Base-by-base conservation (phyloP, 1,140 invertebrate species). In the Saccostrea cuccullata region DNA sequence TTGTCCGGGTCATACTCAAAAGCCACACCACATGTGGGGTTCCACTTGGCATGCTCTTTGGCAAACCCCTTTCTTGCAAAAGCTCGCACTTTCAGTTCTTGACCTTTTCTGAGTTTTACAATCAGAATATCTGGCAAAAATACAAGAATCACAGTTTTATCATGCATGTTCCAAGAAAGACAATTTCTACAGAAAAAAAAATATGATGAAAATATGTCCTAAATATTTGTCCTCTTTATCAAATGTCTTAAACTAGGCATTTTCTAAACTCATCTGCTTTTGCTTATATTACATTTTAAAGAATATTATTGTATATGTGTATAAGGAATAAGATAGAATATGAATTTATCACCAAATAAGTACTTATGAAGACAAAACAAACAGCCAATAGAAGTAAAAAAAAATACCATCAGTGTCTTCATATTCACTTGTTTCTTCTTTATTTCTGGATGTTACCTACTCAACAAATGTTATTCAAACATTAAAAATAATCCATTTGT, bases 1-100 rank as follows among this genome's bases (percentile, higher is more conserved):
- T 99, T 99, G 94, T 99, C 99, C 6, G 99, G 99, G 96, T 99
- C 99, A 96, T 99, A 99, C 95, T 99, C 99, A 95, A 99, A 99
- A 64, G 97, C 97, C 17, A 99, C 99, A 87, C 98, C 98, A 90
- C 98, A 98, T 1, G 99, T 99, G 17, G 99, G 99, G 96, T 99
- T 99, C 99, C 99, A 99, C 95, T 99, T 99, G 1, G 99, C 99
- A 96, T 99, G 99, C 94, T 99, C 99, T 95, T 99, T 99, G 2
- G 98, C 99, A 96, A 99, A 99, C 55, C 98, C 97, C 90, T 97
- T 97, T 91, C 99, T 98, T 0, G 99, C 99, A 96, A 98, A 99
- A 23, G 98, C 99, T 93, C 97, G 96, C 17, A 99, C 95, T 94
- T 99, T 99, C 17, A 99, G 94, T 94, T 99, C 98, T 95, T 99